Conservation (phyloP, 2,888 invertebrate genomes). For the Orchesellides sinensis region DNA sequence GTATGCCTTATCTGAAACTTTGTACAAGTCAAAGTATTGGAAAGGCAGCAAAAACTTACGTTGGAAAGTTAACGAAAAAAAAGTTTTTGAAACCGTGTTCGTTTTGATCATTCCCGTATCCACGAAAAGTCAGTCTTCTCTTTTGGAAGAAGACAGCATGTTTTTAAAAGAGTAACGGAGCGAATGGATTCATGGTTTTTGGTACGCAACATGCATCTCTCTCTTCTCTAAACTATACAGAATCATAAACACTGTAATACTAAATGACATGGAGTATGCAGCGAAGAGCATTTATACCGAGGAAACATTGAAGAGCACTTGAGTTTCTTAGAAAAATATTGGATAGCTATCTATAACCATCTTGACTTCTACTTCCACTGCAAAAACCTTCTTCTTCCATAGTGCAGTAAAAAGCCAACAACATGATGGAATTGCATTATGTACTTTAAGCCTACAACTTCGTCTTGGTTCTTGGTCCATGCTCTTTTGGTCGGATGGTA, state of each 20-base stretch:
- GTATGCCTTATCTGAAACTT: background rate
- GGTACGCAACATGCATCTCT: too few relatives aligned
- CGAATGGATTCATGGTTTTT: too few relatives aligned
- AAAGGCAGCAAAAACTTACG: background rate
- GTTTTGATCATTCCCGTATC: background rate
- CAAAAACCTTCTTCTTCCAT: background rate
- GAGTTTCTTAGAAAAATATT: slow-evolving; percentile 48
- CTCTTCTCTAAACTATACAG: background rate
- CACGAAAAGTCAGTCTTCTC: background rate
- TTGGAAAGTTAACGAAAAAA: background rate
- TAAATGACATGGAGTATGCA: background rate
- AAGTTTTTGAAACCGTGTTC: background rate
- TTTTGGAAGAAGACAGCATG: background rate
- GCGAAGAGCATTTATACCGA: slow-evolving; percentile 15
- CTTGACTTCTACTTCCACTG: slow-evolving; percentile 12
- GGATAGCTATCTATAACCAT: slow-evolving; percentile 10
- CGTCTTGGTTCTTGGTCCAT: slow-evolving; percentile 3
- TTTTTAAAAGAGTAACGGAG: too few relatives aligned
- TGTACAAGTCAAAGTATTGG: background rate
- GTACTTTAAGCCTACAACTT: slow-evolving; percentile 20
- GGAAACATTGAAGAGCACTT: slow-evolving; percentile 51
- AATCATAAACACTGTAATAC: background rate
- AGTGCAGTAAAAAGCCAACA: background rate
- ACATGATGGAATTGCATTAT: background rate
- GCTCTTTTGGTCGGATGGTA: too few relatives aligned